Evolutionary conservation across 2,888 invertebrate genomes (phyloP).

Genomic region (Tachina fera): DNA sequence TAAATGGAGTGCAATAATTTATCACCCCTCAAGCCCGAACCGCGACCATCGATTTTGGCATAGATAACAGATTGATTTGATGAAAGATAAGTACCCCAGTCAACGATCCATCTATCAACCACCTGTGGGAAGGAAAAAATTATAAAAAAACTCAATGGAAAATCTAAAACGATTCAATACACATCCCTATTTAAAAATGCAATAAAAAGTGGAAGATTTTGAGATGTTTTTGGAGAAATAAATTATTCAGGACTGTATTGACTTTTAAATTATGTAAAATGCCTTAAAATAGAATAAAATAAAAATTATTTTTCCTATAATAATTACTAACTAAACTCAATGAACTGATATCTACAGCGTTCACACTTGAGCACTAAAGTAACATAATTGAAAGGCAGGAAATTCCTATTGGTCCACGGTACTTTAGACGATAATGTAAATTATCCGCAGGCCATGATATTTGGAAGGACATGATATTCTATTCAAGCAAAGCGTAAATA

Average conservation of each 20-base stretch:
- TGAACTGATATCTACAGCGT: slow-evolving; percentile 87
- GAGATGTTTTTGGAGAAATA: background rate
- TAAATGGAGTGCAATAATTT: slow-evolving; percentile 92
- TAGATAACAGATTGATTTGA: slow-evolving; percentile 93
- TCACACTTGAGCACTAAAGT: slow-evolving; percentile 90
- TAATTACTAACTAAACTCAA: slow-evolving; percentile 99
- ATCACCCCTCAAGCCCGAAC: slow-evolving; percentile 93
- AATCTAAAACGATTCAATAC: too few relatives aligned
- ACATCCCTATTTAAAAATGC: too few relatives aligned
- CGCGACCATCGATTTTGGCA: slow-evolving; percentile 95
- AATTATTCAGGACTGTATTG: too few relatives aligned
- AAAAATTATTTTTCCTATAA: background rate
- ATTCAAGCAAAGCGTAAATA: slow-evolving; percentile 94
- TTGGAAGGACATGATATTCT: slow-evolving; percentile 93
- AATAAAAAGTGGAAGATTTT: background rate
- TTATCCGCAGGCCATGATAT: slow-evolving; percentile 96
- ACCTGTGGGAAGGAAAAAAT: slow-evolving; percentile 74
- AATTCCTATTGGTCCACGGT: slow-evolving; percentile 96
- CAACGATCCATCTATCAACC: slow-evolving; percentile 89
- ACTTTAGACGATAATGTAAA: slow-evolving; percentile 98
- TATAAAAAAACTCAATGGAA: background rate
- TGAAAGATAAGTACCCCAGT: slow-evolving; percentile 94
- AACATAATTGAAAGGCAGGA: slow-evolving; percentile 87
- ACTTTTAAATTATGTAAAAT: background rate
- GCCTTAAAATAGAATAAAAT: background rate